Evolutionary conservation across 2,113 vertebrate genomes (phyloP).

Genomic region (Phalacrocorax brasilianus): DNA sequence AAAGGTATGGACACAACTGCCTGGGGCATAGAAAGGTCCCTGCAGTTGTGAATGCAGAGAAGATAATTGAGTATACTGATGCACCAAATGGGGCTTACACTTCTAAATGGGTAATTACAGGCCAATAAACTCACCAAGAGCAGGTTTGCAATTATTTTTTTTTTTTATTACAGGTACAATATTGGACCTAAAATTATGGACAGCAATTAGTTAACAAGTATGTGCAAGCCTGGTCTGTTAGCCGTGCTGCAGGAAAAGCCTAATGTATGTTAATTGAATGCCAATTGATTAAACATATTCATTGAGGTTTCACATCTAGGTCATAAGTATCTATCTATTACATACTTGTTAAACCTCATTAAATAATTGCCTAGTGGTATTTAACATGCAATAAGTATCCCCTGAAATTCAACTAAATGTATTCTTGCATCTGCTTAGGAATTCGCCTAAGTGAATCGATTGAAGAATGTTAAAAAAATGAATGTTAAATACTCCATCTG

Average conservation of each 20-base stretch:
- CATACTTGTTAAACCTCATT: constrained; percentile 60
- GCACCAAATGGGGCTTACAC: not conserved
- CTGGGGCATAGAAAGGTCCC: not conserved
- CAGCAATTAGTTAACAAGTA: constrained; percentile 6
- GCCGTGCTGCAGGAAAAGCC: not conserved
- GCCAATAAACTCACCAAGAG: not conserved
- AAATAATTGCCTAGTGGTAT: constrained; percentile 71
- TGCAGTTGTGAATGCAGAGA: not conserved
- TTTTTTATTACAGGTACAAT: not conserved
- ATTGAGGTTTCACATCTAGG: constrained; percentile 47
- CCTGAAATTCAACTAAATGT: constrained; percentile 41
- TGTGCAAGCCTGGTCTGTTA: not conserved
- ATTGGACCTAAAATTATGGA: not conserved
- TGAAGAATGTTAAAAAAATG: not conserved
- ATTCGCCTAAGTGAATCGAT: not conserved
- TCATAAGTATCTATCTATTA: constrained; percentile 59
- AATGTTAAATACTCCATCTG: not conserved
- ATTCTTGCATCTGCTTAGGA: constrained; percentile 66
- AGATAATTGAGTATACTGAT: not conserved
- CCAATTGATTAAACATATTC: constrained; percentile 68
- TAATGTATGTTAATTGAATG: constrained; percentile 67
- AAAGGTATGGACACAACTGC: not conserved
- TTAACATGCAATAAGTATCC: constrained; percentile 61
- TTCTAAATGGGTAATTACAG: not conserved
- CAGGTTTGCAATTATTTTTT: not conserved